Evolutionary conservation across 2,113 vertebrate species (phyloP), one percentile per base, ranked within the genome.

Genomic region (Rhabdomys dilectus): DNA sequence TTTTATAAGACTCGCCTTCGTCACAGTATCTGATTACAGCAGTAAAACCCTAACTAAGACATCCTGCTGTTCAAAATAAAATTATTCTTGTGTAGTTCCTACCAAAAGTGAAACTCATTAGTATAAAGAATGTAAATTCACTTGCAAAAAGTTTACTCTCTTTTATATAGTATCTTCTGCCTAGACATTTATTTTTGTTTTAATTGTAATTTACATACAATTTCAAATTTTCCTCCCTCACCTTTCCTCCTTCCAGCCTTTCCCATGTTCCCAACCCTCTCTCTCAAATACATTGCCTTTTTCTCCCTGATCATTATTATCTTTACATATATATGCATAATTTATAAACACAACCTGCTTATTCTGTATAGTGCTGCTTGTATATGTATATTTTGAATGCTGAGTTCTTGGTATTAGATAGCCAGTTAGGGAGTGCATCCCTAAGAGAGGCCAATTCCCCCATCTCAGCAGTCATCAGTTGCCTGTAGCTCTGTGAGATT

Each of bases 61-160:
- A 64, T 29, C 62, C 45, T 95, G 91, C 16, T 48, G 39, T 75
- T 93, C n/a, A 95, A 80, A 89, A 68, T 39, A 36, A 62, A 62
- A 4, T 66, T 36, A 60, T 89, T 68, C 60, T n/a, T 81, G 19
- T 56, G 3, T 56, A 22, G 7, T 36, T n/a, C 16, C 15, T 34
- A 34, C 31, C 1, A 81, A 56, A 93, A 81, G 76, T 64, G 29
- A 36, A 70, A n/a, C 15, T 2, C 48, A 73, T 85, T 73, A 39
- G 29, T 80, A 91, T 82, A 90, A 13, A 24, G 36, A n/a, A 42
- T 1, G 56, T 34, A 62, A 72, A n/a, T 39, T 73, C 19, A n/a
- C 22, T 21, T 73, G 19, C 3, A 39, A 8, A 73, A 73, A 39
- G 15, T 73, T 73, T 22, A 73, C n/a, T 22, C 15, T 8, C n/a